Conservation (phyloP, 2,113 vertebrate species). For the Catharus bicknelli region DNA sequence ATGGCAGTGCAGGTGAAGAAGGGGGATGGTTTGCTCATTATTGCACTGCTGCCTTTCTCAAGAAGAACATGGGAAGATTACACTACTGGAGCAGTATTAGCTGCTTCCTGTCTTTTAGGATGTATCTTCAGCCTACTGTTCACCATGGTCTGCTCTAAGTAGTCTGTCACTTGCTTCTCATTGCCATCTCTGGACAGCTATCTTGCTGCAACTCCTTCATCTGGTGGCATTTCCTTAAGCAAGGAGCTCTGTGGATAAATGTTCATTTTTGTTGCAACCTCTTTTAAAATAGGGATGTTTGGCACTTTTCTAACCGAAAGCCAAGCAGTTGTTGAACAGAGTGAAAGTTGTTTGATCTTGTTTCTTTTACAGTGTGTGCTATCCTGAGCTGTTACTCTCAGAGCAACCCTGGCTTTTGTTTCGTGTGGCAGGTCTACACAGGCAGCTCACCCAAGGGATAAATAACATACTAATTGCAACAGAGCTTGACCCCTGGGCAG, state of each 20-base stretch:
- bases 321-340: neutral
- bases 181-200: neutral
- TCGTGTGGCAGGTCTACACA: neutral
- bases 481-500: constrained; percentile 20
- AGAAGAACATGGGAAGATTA: neutral
- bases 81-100: neutral
- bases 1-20: neutral
- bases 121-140: neutral
- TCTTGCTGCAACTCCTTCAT: neutral
- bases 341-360: neutral
- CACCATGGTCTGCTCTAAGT: neutral
- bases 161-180: neutral
- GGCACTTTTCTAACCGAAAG: neutral
- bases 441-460: neutral
- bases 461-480: neutral
- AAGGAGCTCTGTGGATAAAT: neutral
- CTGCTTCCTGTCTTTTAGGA: neutral
- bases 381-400: neutral
- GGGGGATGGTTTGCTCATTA: neutral
- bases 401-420: neutral
- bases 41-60: neutral
- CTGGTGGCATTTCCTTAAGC: neutral
- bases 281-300: neutral
- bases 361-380: neutral
- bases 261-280: neutral